Conservation (phyloP, 2,888 invertebrate species). For the Lasiommata megera region DNA sequence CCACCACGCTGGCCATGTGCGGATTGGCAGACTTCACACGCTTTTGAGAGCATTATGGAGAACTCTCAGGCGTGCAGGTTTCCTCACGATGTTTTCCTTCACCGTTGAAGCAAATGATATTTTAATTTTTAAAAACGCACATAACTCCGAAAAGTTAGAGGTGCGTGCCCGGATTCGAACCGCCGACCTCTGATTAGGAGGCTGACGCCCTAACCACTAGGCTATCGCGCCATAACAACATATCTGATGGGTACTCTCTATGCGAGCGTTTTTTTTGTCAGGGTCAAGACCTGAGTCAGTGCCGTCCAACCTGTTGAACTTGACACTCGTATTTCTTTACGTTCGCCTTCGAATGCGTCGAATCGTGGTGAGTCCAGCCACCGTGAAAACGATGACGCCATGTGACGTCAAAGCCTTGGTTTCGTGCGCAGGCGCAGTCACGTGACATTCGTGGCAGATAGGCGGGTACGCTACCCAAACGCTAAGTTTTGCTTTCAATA, state of each 20-base stretch:
- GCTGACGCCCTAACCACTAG: too few species aligned
- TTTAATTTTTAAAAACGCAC: too few species aligned
- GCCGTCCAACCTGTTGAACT: not conserved
- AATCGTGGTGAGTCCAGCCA: constrained; percentile 5
- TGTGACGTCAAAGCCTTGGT: constrained; percentile 1
- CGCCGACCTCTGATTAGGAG: too few species aligned
- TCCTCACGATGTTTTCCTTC: too few species aligned
- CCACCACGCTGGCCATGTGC: too few species aligned
- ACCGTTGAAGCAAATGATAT: too few species aligned
- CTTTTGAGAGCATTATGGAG: too few species aligned
- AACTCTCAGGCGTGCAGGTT: too few species aligned
- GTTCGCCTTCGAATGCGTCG: not conserved
- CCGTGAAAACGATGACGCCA: constrained; percentile 10
- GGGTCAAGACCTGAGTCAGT: not conserved
- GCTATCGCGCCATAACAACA: too few species aligned
- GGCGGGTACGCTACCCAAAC: not conserved
- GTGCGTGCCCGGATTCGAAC: too few species aligned
- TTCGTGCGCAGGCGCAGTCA: not conserved
- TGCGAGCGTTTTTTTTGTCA: not conserved
- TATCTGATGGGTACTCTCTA: not conserved
- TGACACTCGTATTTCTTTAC: not conserved
- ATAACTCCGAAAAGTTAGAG: too few species aligned
- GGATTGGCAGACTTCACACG: too few species aligned
- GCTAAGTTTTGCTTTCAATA: not conserved
- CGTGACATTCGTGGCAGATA: not conserved